A percentile compares a stretch with the other conserved stretches of the same genome.
Evolutionary conservation across 2,113 vertebrate species (phyloP).

Genomic region (Cyanistes caeruleus): DNA sequence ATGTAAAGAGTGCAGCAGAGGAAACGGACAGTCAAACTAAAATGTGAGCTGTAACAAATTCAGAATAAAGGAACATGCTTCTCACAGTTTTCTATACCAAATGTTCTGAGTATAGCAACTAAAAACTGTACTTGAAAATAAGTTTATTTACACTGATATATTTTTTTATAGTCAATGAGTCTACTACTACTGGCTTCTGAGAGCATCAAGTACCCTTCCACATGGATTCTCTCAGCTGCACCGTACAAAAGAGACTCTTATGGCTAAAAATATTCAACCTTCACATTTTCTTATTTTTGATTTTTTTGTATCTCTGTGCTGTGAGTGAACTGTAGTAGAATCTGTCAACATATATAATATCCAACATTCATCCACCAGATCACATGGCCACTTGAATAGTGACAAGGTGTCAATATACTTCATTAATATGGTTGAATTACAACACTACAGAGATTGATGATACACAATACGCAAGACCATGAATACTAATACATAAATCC

Average conservation of each 20-base stretch:
- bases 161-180: not conserved
- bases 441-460: slow-evolving; percentile 27
- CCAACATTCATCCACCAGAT: not conserved
- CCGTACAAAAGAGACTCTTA: not conserved
- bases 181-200: not conserved
- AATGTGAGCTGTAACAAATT: not conserved
- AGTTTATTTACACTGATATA: not conserved
- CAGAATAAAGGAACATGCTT: not conserved
- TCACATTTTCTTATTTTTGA: not conserved
- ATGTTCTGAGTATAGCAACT: not conserved
- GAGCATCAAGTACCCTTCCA: not conserved
- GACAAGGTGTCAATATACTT: slow-evolving; percentile 32
- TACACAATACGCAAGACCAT: not conserved
- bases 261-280: not conserved
- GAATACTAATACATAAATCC: slow-evolving; percentile 41
- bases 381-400: not conserved
- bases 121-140: not conserved
- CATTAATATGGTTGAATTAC: slow-evolving; percentile 39
- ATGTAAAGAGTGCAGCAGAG: not conserved
- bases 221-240: not conserved
- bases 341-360: not conserved
- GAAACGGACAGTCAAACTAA: not conserved
- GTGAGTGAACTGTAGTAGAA: not conserved
- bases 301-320: not conserved
- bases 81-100: not conserved